Conservation (phyloP, 1,140 invertebrate genomes). For the Sesamia nonagrioides region DNA sequence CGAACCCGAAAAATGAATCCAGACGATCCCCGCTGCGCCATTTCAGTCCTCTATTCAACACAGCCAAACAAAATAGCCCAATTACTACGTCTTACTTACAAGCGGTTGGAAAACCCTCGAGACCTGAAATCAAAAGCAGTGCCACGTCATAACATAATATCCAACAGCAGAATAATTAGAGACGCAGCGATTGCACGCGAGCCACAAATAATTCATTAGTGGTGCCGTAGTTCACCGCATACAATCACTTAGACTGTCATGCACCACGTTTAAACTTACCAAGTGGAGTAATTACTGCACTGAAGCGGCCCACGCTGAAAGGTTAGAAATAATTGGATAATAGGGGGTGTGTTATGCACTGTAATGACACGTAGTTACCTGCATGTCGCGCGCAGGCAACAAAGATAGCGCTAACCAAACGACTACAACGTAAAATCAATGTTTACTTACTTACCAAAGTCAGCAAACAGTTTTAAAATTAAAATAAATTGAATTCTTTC, state of each 20-base stretch:
- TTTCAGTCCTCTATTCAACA: neutral
- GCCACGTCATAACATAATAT: constrained; percentile 57
- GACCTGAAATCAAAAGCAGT: constrained; percentile 46
- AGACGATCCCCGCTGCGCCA: neutral
- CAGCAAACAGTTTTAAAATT: constrained; percentile 10
- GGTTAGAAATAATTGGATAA: constrained; percentile 85
- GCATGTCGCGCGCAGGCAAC: constrained; percentile 55
- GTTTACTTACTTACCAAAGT: neutral
- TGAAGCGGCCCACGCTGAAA: constrained; percentile 74
- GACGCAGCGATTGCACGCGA: constrained; percentile 69
- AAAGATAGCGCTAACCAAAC: constrained; percentile 31
- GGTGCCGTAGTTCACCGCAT: constrained; percentile 61
- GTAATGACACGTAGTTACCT: constrained; percentile 63
- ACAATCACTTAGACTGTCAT: constrained; percentile 84
- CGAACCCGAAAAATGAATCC: neutral
- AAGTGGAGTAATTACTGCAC: constrained; percentile 73
- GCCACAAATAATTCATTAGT: constrained; percentile 82
- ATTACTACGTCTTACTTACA: constrained; percentile 38
- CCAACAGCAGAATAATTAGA: constrained; percentile 68
- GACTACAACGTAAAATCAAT: constrained; percentile 35
- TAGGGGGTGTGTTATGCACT: constrained; percentile 69
- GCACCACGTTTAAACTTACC: constrained; percentile 71
- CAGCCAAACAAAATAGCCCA: constrained; percentile 11
- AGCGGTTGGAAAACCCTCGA: constrained; percentile 37
- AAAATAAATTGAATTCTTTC: constrained; percentile 76